Percentiles rank a stretch among this genome's conserved stretches.
These are phyloP conservation scores for Stegastes partitus DNA, from an alignment of 2,113 vertebrate genomes.

Conservation along the genomic window DNA sequence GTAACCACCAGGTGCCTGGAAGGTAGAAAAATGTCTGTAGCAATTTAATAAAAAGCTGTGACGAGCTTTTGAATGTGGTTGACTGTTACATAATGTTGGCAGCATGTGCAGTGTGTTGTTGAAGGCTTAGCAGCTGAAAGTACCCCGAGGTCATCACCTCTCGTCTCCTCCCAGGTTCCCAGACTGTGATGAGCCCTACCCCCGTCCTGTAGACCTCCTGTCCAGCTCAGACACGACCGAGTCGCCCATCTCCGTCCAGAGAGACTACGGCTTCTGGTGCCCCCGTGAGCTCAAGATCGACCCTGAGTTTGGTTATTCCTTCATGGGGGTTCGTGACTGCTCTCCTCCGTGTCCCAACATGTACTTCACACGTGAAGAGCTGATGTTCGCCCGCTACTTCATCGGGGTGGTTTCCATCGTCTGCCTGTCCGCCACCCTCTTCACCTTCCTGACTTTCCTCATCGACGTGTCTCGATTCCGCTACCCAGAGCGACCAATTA, in stretches of 20 bases:
- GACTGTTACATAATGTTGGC: neutral
- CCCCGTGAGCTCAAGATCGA: constrained; percentile 95
- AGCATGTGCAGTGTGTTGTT: neutral
- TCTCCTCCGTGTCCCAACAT: constrained; percentile 98
- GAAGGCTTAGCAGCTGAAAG: neutral
- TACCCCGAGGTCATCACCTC: neutral
- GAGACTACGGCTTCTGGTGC: constrained; percentile 98
- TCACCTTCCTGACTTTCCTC: constrained; percentile 98
- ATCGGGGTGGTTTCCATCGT: constrained; percentile 97
- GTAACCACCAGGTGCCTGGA: neutral
- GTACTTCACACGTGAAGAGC: constrained; percentile 95
- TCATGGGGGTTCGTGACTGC: constrained; percentile 94
- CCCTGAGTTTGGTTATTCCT: constrained; percentile 94
- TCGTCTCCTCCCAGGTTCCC: constrained; percentile 88
- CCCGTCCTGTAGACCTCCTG: constrained; percentile 90
- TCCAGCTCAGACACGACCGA: constrained; percentile 87
- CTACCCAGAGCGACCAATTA: constrained; percentile 97
- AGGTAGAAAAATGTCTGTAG: neutral
- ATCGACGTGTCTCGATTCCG: constrained; percentile 97
- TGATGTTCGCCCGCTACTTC: constrained; percentile 95
- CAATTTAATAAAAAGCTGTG: neutral
- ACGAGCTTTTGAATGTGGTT: neutral
- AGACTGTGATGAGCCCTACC: constrained; percentile 94
- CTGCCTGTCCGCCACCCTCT: constrained; percentile 96
- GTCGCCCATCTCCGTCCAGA: constrained; percentile 87